Percentiles rank a stretch among this genome's conserved stretches.
phyloP scores from a whole-genome alignment of 2,797 vertebrate species.

The Otus scops region DNA sequence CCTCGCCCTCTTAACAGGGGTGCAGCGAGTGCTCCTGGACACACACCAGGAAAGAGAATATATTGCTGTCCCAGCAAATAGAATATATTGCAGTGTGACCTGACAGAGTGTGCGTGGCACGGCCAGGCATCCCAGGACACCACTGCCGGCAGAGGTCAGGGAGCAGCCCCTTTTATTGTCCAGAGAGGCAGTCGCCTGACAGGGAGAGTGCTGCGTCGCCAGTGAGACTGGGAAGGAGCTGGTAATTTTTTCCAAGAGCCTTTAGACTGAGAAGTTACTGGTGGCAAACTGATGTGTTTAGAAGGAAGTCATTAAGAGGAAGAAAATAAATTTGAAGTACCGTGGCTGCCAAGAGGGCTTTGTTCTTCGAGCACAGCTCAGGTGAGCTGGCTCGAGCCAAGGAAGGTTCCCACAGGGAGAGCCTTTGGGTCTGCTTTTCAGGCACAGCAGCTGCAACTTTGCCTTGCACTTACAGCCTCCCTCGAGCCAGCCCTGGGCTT shows the following conservation, averaged over 20 bases:
- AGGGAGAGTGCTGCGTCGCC: background rate
- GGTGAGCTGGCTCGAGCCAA: background rate
- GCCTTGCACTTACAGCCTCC: background rate
- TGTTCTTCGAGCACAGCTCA: background rate
- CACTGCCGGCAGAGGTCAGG: rapidly evolving
- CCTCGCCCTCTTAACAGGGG: too few species aligned
- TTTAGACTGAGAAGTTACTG: background rate
- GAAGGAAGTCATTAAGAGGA: background rate
- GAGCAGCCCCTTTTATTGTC: background rate
- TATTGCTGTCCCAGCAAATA: background rate
- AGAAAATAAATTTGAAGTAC: background rate
- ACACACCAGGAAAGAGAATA: rapidly evolving
- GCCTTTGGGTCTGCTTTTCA: background rate
- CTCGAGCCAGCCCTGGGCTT: background rate
- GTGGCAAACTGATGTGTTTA: background rate
- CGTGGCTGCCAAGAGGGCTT: background rate
- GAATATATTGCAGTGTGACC: background rate
- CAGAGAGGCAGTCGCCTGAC: rapidly evolving
- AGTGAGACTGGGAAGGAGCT: background rate
- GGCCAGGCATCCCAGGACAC: background rate
- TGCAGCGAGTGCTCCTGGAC: rapidly evolving
- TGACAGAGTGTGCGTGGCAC: background rate
- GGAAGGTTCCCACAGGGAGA: background rate
- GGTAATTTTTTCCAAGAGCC: background rate
- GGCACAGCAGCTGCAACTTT: background rate